Conservation (phyloP, 2,113 vertebrate genomes). For the Siniperca chuatsi region DNA sequence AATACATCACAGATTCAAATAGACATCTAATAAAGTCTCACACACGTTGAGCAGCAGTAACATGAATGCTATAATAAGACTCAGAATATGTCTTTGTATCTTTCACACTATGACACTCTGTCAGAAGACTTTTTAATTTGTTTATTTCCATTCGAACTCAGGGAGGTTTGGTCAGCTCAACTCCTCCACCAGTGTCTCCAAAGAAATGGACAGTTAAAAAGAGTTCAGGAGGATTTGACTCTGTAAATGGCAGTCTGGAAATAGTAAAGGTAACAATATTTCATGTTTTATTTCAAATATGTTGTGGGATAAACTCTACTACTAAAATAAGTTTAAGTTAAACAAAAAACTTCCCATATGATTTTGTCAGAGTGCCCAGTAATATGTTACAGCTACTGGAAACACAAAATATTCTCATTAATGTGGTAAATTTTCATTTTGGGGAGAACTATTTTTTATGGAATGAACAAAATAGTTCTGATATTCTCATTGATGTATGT, state of each 20-base stretch:
- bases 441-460: too few species aligned
- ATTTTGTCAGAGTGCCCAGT: neutral
- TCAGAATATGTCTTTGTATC: neutral
- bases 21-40: too few species aligned
- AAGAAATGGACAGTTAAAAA: rapidly evolving
- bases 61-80: neutral
- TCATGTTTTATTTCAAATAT: neutral
- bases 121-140: neutral
- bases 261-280: neutral
- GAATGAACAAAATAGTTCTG: too few species aligned
- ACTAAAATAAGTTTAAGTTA: neutral
- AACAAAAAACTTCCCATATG: neutral
- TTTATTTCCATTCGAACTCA: neutral
- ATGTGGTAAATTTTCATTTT: neutral
- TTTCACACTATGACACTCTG: neutral
- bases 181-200: conserved; percentile 2
- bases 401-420: neutral
- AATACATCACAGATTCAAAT: too few species aligned
- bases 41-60: too few species aligned
- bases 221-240: rapidly evolving
- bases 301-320: neutral
- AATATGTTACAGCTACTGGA: neutral
- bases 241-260: neutral
- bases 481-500: too few species aligned
- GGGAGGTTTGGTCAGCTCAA: neutral